These are phyloP conservation scores for Apamea crenata DNA, from an alignment of 2,888 invertebrate species.

Conservation along the genomic window DNA sequence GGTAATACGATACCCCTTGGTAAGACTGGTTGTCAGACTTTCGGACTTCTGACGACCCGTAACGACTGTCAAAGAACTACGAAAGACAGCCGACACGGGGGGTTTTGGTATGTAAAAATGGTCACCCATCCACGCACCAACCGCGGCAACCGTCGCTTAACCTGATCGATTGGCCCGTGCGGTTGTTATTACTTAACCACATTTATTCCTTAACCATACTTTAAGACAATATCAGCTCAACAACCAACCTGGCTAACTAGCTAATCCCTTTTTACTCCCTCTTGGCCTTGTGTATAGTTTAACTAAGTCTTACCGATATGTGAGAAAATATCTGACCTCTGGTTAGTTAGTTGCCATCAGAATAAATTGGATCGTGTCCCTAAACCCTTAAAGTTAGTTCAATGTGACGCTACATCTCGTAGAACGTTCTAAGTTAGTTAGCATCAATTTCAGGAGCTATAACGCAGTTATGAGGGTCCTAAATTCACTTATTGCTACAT, in stretches of 20 bases:
- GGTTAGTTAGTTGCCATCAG: not conserved
- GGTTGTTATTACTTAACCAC: too few relatives aligned
- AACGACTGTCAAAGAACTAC: too few relatives aligned
- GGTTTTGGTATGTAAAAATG: too few relatives aligned
- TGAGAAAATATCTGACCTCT: constrained; percentile 25
- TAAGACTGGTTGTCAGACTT: too few relatives aligned
- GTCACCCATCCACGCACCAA: too few relatives aligned
- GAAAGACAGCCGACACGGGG: too few relatives aligned
- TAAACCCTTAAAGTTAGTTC: constrained; percentile 28
- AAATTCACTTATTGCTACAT: constrained; percentile 44
- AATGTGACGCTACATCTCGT: not conserved
- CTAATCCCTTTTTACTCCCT: constrained; percentile 12
- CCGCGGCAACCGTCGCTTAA: too few relatives aligned
- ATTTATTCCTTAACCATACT: too few relatives aligned
- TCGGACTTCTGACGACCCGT: too few relatives aligned
- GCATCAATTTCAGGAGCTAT: constrained; percentile 37
- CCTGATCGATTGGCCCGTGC: too few relatives aligned
- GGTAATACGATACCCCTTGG: too few relatives aligned
- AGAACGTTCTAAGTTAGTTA: constrained; percentile 23
- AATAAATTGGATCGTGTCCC: constrained; percentile 27
- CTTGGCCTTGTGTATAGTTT: not conserved
- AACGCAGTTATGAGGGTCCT: constrained; percentile 26
- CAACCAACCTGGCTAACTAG: not conserved
- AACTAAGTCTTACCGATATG: not conserved
- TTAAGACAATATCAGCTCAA: too few relatives aligned